Conservation (phyloP, 2,888 invertebrate species). For the Endotricha flammealis region DNA sequence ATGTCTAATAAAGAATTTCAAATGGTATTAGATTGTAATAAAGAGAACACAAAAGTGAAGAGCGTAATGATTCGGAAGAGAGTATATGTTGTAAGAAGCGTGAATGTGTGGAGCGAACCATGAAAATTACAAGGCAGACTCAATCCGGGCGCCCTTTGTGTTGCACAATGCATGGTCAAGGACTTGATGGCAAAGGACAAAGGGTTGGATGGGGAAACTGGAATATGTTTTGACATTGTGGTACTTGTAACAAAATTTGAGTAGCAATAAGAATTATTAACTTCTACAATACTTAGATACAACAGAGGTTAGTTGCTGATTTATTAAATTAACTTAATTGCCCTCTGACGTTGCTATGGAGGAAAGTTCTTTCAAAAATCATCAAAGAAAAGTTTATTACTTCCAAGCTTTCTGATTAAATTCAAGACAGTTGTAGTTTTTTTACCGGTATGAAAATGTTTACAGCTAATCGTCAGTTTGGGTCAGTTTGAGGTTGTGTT, state of each 20-base stretch:
- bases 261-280: neutral
- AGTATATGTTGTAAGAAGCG: constrained; percentile 57
- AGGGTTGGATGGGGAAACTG: constrained; percentile 46
- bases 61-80: constrained; percentile 76
- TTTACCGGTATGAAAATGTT: too few species aligned
- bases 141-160: constrained; percentile 69
- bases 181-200: constrained; percentile 66
- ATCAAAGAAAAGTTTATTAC: too few species aligned
- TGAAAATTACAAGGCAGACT: constrained; percentile 70
- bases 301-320: too few species aligned
- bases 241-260: constrained; percentile 1
- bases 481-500: too few species aligned
- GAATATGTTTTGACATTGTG: constrained; percentile 26
- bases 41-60: constrained; percentile 64
- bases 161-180: constrained; percentile 65
- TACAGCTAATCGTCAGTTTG: too few species aligned
- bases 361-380: too few species aligned
- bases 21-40: constrained; percentile 55
- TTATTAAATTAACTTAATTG: too few species aligned
- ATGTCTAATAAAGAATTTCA: constrained; percentile 49
- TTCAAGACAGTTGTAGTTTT: too few species aligned
- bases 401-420: too few species aligned
- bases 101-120: constrained; percentile 69
- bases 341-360: too few species aligned
- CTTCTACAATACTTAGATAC: too few species aligned